These are phyloP conservation scores for Drosophila nikananu DNA, from an alignment of 1,140 invertebrate genomes.

Conservation along the genomic window DNA sequence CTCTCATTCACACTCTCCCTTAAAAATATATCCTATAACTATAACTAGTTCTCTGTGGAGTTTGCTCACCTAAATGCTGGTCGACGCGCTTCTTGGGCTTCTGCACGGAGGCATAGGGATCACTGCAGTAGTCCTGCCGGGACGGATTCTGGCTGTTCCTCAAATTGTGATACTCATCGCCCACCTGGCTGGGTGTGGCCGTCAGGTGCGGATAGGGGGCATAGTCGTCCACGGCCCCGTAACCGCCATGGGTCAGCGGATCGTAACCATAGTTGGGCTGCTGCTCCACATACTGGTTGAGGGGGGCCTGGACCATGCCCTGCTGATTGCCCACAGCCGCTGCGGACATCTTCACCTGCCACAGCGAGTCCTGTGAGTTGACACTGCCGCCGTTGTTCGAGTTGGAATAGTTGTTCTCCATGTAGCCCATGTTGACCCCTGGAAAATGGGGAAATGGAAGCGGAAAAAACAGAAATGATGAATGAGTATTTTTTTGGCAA, in stretches of 20 bases:
- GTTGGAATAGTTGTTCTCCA: slow-evolving; percentile 96
- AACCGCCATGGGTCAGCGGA: slow-evolving; percentile 91
- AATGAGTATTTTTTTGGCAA: slow-evolving; percentile 15
- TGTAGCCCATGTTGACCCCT: slow-evolving; percentile 95
- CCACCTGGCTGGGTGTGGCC: slow-evolving; percentile 88
- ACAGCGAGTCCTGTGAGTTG: slow-evolving; percentile 97
- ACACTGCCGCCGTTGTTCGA: slow-evolving; percentile 96
- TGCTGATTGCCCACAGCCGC: slow-evolving; percentile 88
- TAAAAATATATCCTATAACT: not conserved
- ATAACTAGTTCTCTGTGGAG: not conserved
- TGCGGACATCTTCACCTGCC: slow-evolving; percentile 95
- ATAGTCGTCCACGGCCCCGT: slow-evolving; percentile 94
- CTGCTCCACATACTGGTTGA: slow-evolving; percentile 87
- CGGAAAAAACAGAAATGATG: slow-evolving; percentile 12
- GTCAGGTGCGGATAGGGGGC: slow-evolving; percentile 92
- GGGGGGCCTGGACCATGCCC: slow-evolving; percentile 86
- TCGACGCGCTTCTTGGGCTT: slow-evolving; percentile 94
- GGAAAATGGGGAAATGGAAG: slow-evolving; percentile 25
- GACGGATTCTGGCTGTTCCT: slow-evolving; percentile 92
- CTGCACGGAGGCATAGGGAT: slow-evolving; percentile 94
- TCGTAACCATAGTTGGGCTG: slow-evolving; percentile 91
- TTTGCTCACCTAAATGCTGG: slow-evolving; percentile 91
- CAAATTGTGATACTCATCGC: slow-evolving; percentile 89
- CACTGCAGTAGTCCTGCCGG: slow-evolving; percentile 93
- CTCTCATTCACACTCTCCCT: not conserved